Evolutionary conservation across 92 coral and sea anemone species (phyloP).

Genomic region (Epizoanthus ramosus): DNA sequence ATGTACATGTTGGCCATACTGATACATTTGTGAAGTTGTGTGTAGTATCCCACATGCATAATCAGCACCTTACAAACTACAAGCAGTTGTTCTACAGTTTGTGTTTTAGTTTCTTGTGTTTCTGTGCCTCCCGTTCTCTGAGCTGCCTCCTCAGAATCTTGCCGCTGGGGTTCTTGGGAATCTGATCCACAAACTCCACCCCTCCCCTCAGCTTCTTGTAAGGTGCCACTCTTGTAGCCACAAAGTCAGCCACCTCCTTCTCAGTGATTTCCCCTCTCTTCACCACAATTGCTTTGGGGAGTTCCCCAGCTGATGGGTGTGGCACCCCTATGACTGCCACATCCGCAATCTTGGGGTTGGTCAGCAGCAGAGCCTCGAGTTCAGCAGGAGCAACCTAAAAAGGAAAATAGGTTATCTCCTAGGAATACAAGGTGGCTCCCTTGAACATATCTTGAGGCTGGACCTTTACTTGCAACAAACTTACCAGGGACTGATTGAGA

Average conservation of each 20-base stretch:
- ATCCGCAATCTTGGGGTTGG: conserved; percentile 68
- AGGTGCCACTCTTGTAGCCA: conserved; percentile 65
- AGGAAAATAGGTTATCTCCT: too few species aligned
- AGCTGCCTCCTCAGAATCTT: conserved; percentile 54
- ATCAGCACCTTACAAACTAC: too few species aligned
- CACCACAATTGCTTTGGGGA: conserved; percentile 79
- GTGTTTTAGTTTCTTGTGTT: conserved; percentile 9
- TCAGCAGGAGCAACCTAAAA: conserved; percentile 81
- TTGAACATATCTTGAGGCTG: too few species aligned
- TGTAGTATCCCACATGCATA: too few species aligned
- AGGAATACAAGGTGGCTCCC: too few species aligned
- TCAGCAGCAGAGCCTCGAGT: conserved; percentile 67
- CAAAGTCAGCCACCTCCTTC: conserved; percentile 55
- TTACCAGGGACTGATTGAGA: too few species aligned
- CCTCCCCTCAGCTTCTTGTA: conserved; percentile 81
- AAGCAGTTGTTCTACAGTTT: background rate
- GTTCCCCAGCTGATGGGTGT: conserved; percentile 70
- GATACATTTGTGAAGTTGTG: too few species aligned
- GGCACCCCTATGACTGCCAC: conserved; percentile 83
- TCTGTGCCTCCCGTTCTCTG: conserved; percentile 22
- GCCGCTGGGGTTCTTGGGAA: conserved; percentile 62
- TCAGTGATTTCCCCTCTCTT: conserved; percentile 55
- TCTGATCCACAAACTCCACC: conserved; percentile 69
- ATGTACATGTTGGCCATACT: too few species aligned
- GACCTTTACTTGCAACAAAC: too few species aligned